Conservation (phyloP, 2,113 vertebrate species). For the Electrona antarctica region DNA sequence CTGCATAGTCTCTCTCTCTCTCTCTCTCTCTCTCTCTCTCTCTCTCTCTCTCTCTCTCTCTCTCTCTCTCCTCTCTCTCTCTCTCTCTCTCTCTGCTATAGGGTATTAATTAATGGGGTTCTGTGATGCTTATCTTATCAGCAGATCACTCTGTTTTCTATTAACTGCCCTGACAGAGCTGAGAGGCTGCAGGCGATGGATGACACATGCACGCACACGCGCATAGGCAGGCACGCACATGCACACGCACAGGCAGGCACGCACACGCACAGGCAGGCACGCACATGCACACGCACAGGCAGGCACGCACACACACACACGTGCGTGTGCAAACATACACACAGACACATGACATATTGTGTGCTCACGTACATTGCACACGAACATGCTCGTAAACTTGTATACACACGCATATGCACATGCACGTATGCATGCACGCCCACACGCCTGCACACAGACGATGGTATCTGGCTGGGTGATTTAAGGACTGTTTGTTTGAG, state of each 20-base stretch:
- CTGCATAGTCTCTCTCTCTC: slow-evolving; percentile 1
- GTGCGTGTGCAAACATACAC: not conserved
- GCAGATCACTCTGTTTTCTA: slow-evolving; percentile 73
- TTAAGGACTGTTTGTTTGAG: slow-evolving; percentile 67
- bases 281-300: not conserved
- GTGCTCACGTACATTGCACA: not conserved
- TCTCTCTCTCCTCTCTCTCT: slow-evolving; percentile 33
- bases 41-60: slow-evolving; percentile 17
- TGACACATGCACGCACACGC: slow-evolving; percentile 32
- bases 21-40: slow-evolving; percentile 32
- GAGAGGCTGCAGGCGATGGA: slow-evolving; percentile 59
- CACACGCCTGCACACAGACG: slow-evolving; percentile 27
- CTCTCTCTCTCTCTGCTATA: slow-evolving; percentile 52
- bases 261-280: not conserved
- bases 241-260: not conserved
- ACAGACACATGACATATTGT: not conserved
- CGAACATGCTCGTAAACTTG: not conserved
- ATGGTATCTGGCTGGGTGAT: slow-evolving; percentile 71
- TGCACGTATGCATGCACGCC: not conserved
- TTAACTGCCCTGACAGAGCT: slow-evolving; percentile 66
- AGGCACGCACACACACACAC: slow-evolving; percentile 19
- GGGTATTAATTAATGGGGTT: slow-evolving; percentile 78
- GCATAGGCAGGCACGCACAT: not conserved
- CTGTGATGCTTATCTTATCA: slow-evolving; percentile 78
- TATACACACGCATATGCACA: too few relatives aligned